Evolutionary conservation across 2,888 invertebrate genomes (phyloP).

Genomic region (Cacoxenus indagator): DNA sequence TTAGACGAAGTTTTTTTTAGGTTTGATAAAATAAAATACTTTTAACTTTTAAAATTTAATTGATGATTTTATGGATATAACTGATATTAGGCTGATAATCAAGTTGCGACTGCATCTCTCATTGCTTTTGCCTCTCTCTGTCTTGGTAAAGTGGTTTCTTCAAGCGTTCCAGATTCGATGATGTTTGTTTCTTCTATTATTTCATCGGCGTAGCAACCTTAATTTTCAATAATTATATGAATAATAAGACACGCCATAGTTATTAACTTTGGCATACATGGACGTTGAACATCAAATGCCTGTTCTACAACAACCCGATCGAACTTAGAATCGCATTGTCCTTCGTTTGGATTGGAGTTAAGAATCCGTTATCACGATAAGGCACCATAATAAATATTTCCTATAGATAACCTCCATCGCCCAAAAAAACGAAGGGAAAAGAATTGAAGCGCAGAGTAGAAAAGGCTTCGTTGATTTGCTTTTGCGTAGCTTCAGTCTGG

Average conservation of each 20-base stretch:
- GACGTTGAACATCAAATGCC: neutral
- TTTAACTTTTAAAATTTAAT: neutral
- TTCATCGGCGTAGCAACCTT: slow-evolving; percentile 1
- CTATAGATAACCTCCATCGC: neutral
- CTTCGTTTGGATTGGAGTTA: slow-evolving; percentile 28
- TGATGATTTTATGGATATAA: neutral
- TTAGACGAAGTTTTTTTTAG: neutral
- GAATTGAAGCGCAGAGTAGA: neutral
- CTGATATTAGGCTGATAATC: neutral
- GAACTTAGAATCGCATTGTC: slow-evolving; percentile 26
- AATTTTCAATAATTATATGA: slow-evolving; percentile 16
- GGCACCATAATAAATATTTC: neutral
- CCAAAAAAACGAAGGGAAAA: neutral
- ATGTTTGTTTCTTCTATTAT: slow-evolving; percentile 14
- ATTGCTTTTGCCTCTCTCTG: slow-evolving; percentile 23
- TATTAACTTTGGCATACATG: no score
- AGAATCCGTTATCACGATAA: slow-evolving; percentile 28
- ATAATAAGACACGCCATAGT: no score
- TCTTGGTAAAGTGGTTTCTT: slow-evolving; percentile 22
- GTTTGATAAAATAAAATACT: neutral
- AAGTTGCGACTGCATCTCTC: slow-evolving; percentile 8
- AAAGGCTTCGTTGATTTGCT: neutral
- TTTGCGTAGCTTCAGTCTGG: neutral
- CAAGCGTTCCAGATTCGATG: slow-evolving; percentile 11
- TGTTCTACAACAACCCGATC: slow-evolving; percentile 1